Percentiles rank a stretch among this genome's conserved stretches.
phyloP scores from a whole-genome alignment of 2,888 invertebrate species.

The Cordilura impudica region DNA sequence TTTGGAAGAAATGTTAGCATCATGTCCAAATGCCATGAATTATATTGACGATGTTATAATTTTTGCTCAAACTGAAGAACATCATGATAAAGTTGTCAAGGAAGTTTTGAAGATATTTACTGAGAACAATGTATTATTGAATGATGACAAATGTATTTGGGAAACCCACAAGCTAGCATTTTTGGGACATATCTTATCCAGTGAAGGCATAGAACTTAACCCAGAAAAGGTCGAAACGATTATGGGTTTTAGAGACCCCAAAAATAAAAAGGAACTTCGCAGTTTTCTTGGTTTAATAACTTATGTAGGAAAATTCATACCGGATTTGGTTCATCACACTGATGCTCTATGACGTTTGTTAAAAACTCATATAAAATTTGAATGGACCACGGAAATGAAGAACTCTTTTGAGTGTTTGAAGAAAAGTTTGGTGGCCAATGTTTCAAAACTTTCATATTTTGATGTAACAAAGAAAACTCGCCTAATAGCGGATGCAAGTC shows the following conservation, averaged over 20 bases:
- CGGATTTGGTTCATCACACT: constrained; percentile 64
- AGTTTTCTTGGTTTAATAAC: constrained; percentile 72
- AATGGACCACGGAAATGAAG: constrained; percentile 67
- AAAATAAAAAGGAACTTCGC: constrained; percentile 67
- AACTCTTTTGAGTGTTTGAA: constrained; percentile 66
- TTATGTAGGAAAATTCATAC: constrained; percentile 69
- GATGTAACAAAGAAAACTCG: constrained; percentile 66
- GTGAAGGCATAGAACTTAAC: constrained; percentile 62
- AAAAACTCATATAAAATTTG: constrained; percentile 65
- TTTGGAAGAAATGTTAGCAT: constrained; percentile 66
- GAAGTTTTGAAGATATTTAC: constrained; percentile 63
- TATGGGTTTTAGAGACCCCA: constrained; percentile 65
- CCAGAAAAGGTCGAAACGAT: constrained; percentile 64
- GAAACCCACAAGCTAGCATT: constrained; percentile 61
- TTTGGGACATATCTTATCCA: constrained; percentile 66
- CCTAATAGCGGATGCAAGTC: constrained; percentile 72
- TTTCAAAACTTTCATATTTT: constrained; percentile 68
- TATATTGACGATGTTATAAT: constrained; percentile 66
- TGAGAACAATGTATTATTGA: constrained; percentile 66
- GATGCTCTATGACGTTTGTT: constrained; percentile 69
- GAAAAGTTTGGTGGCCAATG: constrained; percentile 39
- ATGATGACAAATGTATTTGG: constrained; percentile 66
- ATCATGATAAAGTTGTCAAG: constrained; percentile 67
- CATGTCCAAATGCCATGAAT: constrained; percentile 67
- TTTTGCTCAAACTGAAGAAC: constrained; percentile 63